Base-by-base conservation (phyloP, 2,113 vertebrate species). In the Xiphorhynchus elegans region DNA sequence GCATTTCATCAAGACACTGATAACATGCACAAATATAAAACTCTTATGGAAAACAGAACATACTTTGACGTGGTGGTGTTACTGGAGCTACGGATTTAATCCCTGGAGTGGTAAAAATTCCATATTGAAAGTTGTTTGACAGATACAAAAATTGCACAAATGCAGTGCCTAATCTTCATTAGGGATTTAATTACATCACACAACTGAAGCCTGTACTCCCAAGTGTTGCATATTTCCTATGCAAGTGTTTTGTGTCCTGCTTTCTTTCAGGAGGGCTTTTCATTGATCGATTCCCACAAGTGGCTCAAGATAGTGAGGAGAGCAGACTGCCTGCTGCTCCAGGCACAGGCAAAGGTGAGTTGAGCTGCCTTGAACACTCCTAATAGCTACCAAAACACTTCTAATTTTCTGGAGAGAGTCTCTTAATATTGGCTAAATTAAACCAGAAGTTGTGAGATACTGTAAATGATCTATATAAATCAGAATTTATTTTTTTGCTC, bases 251-350 rank as follows among this genome's bases (percentile, higher is more conserved):
- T 64, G 62, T 73, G 44, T 85, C 87, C 88, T 73, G 84, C 83
- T 98, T 97, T 95, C 33, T 97, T 97, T 89, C 96, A 99, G 99
- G 99, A 99, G 97, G 98, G 99, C 17, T 98, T 99, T 84, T 98
- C 98, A 56, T 96, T 99, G 87, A 95, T 98, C 26, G 96, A 97
- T 83, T 97, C 97, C 80, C 97, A 97, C 56, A 98, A 98, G 64
- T 98, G 97, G 98, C 87, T 99, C 86, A 99, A 98, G 97, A 96
- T 99, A 74, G 98, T 98, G 33, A 98, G 98, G 87, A 99, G 97
- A 91, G 95, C 96, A 87, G 99, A 99, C 85, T 99, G 98, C 93
- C 97, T 99, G 74, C 96, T 99, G 73, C 98, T 99, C 91, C 97
- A 86, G 75, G 97, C 98, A 29, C 98, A 97, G 35, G 53, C 97